Evolutionary conservation across 2,797 vertebrate genomes (phyloP).

Genomic region (Trachops cirrhosus): DNA sequence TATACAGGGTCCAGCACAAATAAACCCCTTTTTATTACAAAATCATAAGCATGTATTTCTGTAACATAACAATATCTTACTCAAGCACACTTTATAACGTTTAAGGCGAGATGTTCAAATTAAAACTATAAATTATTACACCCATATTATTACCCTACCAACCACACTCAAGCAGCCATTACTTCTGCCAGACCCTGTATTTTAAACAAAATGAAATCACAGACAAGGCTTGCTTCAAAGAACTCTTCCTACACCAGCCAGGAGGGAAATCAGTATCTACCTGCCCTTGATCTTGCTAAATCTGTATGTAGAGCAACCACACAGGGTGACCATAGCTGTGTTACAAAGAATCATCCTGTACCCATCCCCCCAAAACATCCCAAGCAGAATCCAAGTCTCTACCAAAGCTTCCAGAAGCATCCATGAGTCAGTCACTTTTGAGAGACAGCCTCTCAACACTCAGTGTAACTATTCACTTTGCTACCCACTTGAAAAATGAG

Average conservation of each 20-base stretch:
- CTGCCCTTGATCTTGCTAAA: not conserved
- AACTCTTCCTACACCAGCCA: not conserved
- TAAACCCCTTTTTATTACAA: too few relatives aligned
- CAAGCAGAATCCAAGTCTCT: not conserved
- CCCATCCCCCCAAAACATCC: not conserved
- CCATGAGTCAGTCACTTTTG: not conserved
- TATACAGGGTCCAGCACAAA: not conserved
- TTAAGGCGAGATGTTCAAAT: too few relatives aligned
- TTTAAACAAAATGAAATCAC: not conserved
- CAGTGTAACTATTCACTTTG: not conserved
- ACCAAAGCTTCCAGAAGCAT: constrained; percentile 43
- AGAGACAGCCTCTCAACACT: not conserved
- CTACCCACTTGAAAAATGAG: constrained; percentile 30
- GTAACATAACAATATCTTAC: too few relatives aligned
- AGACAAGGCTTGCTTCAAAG: not conserved
- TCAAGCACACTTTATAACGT: too few relatives aligned
- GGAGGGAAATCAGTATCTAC: not conserved
- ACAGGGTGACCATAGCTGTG: not conserved
- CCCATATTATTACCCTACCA: too few relatives aligned
- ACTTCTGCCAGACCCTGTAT: too few relatives aligned
- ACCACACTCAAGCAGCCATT: too few relatives aligned
- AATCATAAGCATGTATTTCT: too few relatives aligned
- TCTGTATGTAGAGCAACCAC: not conserved
- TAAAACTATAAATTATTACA: too few relatives aligned
- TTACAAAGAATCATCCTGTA: constrained; percentile 7